Base-by-base conservation (phyloP, 2,113 vertebrate genomes). In the Brachypodius melanocephalos region DNA sequence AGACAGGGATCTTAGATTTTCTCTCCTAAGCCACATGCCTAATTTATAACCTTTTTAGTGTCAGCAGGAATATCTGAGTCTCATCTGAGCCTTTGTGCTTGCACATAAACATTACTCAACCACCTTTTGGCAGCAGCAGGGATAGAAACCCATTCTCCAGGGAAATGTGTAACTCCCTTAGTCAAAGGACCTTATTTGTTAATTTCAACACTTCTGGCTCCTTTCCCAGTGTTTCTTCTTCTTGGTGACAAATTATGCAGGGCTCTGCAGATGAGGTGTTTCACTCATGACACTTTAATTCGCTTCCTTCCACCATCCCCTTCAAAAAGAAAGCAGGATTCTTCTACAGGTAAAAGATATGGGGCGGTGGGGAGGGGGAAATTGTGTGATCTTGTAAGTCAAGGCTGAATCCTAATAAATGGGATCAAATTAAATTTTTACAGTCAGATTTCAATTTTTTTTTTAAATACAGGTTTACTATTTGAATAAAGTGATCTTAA, bases 341-440 rank as follows among this genome's bases (percentile, higher is more conserved):
- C 45, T 81, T 77, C 19, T 42, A 28, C 8, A 78, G 38, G 18
- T 28, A 52, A 77, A 48, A 89, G 8, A n/a, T 57, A 28, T 5
- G 6, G 18, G 18, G 28, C 2, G 36, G 3, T 9, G 7, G 3
- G 4, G 38, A 5, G 16, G 7, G 2, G 18, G 26, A 52, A 55
- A 48, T 1, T n/a, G 2, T 48, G 32, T 58, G 19, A 54, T 69
- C 48, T 42, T 94, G 6, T 22, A 57, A 69, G 10, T 18, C 45
- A 84, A 93, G 31, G 48, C 54, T 61, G 59, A 61, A 19, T 49
- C 29, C 36, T 66, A 59, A 51, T 45, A 45, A 10, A 22, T 25
- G 24, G 13, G 17, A 46, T 38, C 8, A 51, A 83, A 65, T 45
- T 34, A 42, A 83, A 69, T 72, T 19, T 24, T 8, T 42, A 12